These are phyloP conservation scores for Ceriagrion tenellum DNA, from an alignment of 2,888 invertebrate species.

Conservation along the genomic window DNA sequence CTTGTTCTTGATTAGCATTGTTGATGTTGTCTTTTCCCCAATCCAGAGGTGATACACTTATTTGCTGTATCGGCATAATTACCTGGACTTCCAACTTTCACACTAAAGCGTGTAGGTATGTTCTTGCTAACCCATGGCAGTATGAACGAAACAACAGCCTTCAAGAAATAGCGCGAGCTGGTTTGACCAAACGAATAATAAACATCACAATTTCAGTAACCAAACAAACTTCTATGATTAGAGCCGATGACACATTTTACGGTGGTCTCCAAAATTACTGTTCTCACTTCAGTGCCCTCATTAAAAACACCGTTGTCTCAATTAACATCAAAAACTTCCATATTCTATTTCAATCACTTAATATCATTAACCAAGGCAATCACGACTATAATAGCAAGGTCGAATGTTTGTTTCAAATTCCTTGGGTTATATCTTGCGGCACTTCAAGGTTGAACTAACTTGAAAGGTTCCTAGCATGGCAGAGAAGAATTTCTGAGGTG, in stretches of 20 bases:
- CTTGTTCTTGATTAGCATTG: constrained; percentile 61
- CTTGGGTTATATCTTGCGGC: not conserved
- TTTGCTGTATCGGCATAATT: constrained; percentile 68
- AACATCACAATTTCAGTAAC: not conserved
- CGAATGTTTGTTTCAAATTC: constrained; percentile 1
- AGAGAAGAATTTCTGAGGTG: constrained; percentile 30
- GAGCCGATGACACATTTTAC: not conserved
- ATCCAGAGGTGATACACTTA: constrained; percentile 67
- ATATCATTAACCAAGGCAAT: not conserved
- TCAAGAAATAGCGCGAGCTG: not conserved
- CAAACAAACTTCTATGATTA: not conserved
- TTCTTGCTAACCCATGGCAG: constrained; percentile 44
- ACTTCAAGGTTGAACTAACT: constrained; percentile 14
- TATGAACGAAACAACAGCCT: not conserved
- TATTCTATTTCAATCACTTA: not conserved
- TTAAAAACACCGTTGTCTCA: not conserved
- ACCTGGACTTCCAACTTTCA: constrained; percentile 4
- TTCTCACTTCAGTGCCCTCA: not conserved
- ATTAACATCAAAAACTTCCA: not conserved
- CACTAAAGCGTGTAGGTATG: not conserved
- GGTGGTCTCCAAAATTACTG: not conserved
- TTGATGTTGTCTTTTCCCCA: constrained; percentile 67
- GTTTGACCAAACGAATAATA: not conserved
- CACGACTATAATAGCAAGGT: not conserved
- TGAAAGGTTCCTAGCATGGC: not conserved